Percentiles rank a stretch among this genome's conserved stretches.
Evolutionary conservation across 2,113 vertebrate species (phyloP).

Genomic region (Actenoides hombroni): DNA sequence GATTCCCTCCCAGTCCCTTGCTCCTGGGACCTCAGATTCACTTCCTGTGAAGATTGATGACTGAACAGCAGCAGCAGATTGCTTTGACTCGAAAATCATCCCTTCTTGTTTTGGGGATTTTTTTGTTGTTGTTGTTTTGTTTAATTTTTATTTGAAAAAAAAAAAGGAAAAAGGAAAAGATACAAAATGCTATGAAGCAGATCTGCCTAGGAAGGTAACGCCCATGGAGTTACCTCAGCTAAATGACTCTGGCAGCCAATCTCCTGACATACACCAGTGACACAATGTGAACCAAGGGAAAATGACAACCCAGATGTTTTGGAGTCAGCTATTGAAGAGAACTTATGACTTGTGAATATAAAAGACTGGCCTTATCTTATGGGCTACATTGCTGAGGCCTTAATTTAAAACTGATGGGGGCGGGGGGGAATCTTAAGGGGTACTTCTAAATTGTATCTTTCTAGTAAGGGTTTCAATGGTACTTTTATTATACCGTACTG

Average conservation of each 20-base stretch:
- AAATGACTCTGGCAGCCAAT: not conserved
- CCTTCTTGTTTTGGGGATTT: constrained; percentile 12
- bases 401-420: constrained; percentile 74
- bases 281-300: not conserved
- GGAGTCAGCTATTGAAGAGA: constrained; percentile 38
- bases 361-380: constrained; percentile 70
- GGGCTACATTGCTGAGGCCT: constrained; percentile 83
- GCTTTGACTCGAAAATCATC: not conserved
- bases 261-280: constrained; percentile 19
- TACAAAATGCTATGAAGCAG: constrained; percentile 18
- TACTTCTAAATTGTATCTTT: constrained; percentile 74
- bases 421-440: constrained; percentile 10
- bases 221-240: not conserved
- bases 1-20: constrained; percentile 53
- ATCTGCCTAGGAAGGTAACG: constrained; percentile 27
- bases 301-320: not conserved
- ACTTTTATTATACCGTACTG: constrained; percentile 80
- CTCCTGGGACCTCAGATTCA: constrained; percentile 72
- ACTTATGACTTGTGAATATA: constrained; percentile 62
- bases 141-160: not conserved
- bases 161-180: not conserved
- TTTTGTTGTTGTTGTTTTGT: not conserved
- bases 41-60: constrained; percentile 87
- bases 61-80: constrained; percentile 59
- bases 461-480: constrained; percentile 75